Base-by-base conservation (phyloP, 2,888 invertebrate species). In the Chymomyza fuscimana region DNA sequence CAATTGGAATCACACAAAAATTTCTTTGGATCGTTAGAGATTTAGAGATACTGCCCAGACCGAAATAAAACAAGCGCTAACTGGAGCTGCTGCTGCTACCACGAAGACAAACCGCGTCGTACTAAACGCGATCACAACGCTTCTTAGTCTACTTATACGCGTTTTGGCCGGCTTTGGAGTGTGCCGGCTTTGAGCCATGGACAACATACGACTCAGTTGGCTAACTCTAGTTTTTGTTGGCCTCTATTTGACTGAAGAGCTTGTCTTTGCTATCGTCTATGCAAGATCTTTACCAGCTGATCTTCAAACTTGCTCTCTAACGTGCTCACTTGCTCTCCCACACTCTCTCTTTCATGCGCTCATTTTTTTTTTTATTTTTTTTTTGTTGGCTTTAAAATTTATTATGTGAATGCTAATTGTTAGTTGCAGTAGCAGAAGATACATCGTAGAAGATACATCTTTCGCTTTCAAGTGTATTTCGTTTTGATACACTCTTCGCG, bases 131-230 rank as follows among this genome's bases (percentile, higher is more conserved):
- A 79, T 76, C 85, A 76, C 65, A 74, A 67, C 70, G 78, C 81
- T 82, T 81, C 79, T 81, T 76, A 80, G 82, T 81, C 82, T 82
- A 89, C 90, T 88, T 88, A 88, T 88, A 79, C 77, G 78, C 70
- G 62, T 50, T 46, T 46, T 46, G 40, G 40, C 40, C 40, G 40
- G 40, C 40, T 46, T 46, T 46, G 40, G 40, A 46, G 40, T 12
- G 12, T 46, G 40, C 40, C 40, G 40, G 40, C 40, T 46, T 15
- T 15, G 40, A 46, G 40, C 40, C 40, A 46, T 46, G 12, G 25
- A 16, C 62, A 61, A 51, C 36, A 46, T 46, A 1, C 4, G 40
- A 46, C 40, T 46, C 36, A 36, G 12, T 61, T 61, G 61, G n/a
- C 40, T 16, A 61, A 15, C 32, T 19, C 19, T 16, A 5, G 9